Evolutionary conservation across 2,797 vertebrate species (phyloP), one percentile per base, ranked within the genome.

Genomic region (Threskiornis aethiopicus): DNA sequence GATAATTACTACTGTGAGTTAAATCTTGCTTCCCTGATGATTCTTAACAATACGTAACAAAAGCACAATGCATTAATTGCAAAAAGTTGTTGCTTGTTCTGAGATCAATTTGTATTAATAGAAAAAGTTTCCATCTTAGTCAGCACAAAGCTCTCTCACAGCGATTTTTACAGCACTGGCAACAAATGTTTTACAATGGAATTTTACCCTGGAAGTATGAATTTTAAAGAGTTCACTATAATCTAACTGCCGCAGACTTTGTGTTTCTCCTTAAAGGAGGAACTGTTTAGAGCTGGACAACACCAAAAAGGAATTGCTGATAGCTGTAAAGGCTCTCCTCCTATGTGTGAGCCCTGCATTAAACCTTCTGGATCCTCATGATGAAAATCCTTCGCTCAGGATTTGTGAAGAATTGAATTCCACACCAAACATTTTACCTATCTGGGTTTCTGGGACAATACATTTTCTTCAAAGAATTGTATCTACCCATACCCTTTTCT

Each of bases 161-260:
- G 62, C 1, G 16, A 84, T 59, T 91, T 93, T 93, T 94, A 93
- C 26, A 83, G 79, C 65, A 62, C 65, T 5, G 3, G 52, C 84
- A 97, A 96, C n/a, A 84, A 95, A 66, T 12, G 52, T 89, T 97
- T 96, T 83, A 85, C 75, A 90, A n/a, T 28, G 85, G 73, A 94
- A 88, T 96, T 91, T 84, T 92, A 80, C 70, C 75, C 79, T 82
- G 51, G 57, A 94, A 87, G 82, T 39, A 85, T 55, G 67, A 66
- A 72, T 83, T 92, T 84, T 85, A 65, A 92, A 49, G 65, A 86
- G 46, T 51, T 88, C 42, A 35, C 72, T 84, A 22, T n/a, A 95
- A 83, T 42, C 57, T 87, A 87, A 93, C 57, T 79, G 65, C 58
- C 4, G 4, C 54, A 87, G 52, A 81, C 67, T 77, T 64, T 16